phyloP scores from a whole-genome alignment of 1,140 invertebrate species.

The Calliopsis andreniformis region DNA sequence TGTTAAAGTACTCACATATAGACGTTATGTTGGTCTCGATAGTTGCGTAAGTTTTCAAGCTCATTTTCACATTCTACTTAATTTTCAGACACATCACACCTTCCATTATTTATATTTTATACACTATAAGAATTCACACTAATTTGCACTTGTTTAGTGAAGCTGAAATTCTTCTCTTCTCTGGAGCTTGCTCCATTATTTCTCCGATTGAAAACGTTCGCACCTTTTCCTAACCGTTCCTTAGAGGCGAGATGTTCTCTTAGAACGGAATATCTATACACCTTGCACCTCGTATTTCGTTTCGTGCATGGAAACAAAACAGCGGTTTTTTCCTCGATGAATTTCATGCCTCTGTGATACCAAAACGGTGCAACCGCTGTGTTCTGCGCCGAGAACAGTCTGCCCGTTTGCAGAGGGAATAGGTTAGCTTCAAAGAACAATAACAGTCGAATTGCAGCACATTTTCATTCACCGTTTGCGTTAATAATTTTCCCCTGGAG shows the following conservation, averaged over 20 bases:
- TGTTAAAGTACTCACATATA: no score
- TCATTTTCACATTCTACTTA: no score
- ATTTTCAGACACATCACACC: no score
- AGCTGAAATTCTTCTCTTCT: constrained; percentile 18
- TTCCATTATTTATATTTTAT: no score
- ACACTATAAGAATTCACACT: no score
- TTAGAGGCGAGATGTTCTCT: constrained; percentile 29
- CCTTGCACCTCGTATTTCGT: constrained; percentile 24
- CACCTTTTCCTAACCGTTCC: constrained; percentile 29
- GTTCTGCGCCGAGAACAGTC: constrained; percentile 9
- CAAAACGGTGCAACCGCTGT: constrained; percentile 15
- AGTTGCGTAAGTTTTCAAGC: no score
- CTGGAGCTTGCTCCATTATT: constrained; percentile 34
- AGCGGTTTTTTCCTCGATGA: not conserved
- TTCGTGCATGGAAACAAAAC: constrained; percentile 27
- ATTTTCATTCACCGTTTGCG: constrained; percentile 19
- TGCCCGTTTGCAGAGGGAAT: constrained; percentile 1
- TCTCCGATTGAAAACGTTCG: constrained; percentile 55
- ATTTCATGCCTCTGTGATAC: constrained; percentile 25
- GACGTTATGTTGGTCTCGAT: no score
- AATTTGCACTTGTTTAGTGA: no score
- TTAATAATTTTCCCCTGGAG: constrained; percentile 28
- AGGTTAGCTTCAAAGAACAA: not conserved
- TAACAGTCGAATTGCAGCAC: constrained; percentile 17
- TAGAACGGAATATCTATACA: constrained; percentile 25